Evolutionary conservation across 2,797 vertebrate genomes (phyloP), one percentile per base, ranked within the genome.

Genomic region (Chelidonichthys spinosus): DNA sequence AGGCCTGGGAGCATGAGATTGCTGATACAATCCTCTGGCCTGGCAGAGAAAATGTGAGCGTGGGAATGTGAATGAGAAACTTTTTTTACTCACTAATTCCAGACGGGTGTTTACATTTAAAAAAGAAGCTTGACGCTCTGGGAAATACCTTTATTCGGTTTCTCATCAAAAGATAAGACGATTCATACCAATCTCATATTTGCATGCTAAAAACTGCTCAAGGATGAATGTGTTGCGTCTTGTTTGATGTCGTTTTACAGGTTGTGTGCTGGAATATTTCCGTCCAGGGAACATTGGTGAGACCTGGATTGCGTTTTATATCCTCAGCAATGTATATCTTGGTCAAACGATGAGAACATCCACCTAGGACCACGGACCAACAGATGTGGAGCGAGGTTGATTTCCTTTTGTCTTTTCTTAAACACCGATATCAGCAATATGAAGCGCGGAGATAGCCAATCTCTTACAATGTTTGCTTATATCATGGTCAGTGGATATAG

Each of bases 61-160:
- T 25, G 17, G 6, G 25, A 67, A 74, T 63, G 43, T 35, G 69
- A 66, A 69, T 56, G 13, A 65, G 35, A 68, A 72, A 50, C 40
- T 7, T 15, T 25, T 25, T 25, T 47, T 58, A 50, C 4, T 55
- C 2, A 17, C 4, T 46, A 17, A 4, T 13, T 44, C n/a, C 15
- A 52, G 4, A 42, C 11, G 25, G 25, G 2, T 32, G 14, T 46
- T 35, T 11, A 17, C 8, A 54, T 54, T 33, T 17, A 2, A 36
- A 44, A 2, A n/a, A 49, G 39, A 14, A 3, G 35, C 14, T 62
- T 17, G 9, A 14, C 3, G 18, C 17, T 36, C 15, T 11, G n/a
- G 10, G 18, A 58, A 60, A 65, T 50, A 50, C 2, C 11, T 1
- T 7, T 10, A 40, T 52, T 55, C 0, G 1, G 4, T n/a, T 47